Evolutionary conservation across 2,888 invertebrate genomes (phyloP), one percentile per base, ranked within the genome.

Genomic region (Euspilapteryx auroguttella): DNA sequence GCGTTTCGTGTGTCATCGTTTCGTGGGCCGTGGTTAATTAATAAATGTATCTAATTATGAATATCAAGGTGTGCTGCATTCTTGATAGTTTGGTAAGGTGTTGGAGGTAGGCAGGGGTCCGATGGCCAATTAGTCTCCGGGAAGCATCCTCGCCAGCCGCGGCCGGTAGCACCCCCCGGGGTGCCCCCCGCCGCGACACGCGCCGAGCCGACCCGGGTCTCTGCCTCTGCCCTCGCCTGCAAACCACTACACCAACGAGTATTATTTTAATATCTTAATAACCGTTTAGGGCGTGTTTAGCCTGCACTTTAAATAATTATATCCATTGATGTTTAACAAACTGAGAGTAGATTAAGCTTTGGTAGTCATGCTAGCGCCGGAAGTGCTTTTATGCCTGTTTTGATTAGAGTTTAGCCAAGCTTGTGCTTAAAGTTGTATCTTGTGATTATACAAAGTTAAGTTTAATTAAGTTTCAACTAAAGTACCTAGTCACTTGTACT

Each of bases 191-290:
- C 44, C 34, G 62, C 34, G 66, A 34, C 50, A 46, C 54, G 56
- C 55, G 55, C 50, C 48, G 30, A 9, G 26, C 20, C 24, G 14
- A 24, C 40, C 40, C 37, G 41, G 27, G 13, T 14, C 23, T 8
- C 21, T 10, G 21, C 32, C 22, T 23, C 27, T 25, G 14, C 17
- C 40, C 47, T 42, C 41, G 38, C 23, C 30, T 30, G 35, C 29
- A 21, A 21, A 28, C 22, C 39, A 39, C 35, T 36, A 33, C 33
- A 39, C 42, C 47, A 44, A 34, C 35, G 36, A 43, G 42, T 51
- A 52, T 63, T 66, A 64, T 65, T 45, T 57, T 71, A 68, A 71
- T 69, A 71, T 64, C 71, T 65, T 69, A 69, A 73, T 73, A 69
- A 64, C 58, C 54, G 50, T 55, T 71, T 58, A 59, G 59, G 53